A percentile compares a stretch with the other conserved stretches of the same genome.
Conservation (phyloP, 1,140 invertebrate species). For the Drosophila teissieri region DNA sequence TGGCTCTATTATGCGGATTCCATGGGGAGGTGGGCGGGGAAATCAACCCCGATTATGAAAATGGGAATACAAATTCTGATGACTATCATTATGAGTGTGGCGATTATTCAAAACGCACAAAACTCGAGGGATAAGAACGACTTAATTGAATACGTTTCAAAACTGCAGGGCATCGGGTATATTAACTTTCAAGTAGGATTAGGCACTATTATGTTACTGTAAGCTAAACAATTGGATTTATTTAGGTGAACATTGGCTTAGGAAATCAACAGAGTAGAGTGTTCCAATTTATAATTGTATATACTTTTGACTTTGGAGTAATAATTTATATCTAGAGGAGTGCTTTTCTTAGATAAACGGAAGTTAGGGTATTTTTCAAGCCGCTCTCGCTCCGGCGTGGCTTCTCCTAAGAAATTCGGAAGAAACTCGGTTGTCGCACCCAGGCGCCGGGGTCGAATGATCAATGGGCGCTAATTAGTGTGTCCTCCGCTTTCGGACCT, state of each 20-base stretch:
- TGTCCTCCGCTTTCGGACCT: conserved; percentile 74
- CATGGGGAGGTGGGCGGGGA: background rate
- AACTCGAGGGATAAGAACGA: conserved; percentile 20
- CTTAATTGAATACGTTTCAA: conserved; percentile 43
- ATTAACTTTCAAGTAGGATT: background rate
- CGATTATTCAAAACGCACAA: conserved; percentile 58
- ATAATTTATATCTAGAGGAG: too few relatives aligned
- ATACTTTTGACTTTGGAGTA: too few relatives aligned
- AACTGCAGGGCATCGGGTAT: background rate
- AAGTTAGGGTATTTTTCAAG: conserved; percentile 20
- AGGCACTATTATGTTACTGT: background rate
- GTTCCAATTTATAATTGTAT: too few relatives aligned
- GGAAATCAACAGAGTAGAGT: too few relatives aligned
- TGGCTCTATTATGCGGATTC: conserved; percentile 62
- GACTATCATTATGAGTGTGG: conserved; percentile 45
- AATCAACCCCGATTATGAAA: conserved; percentile 41
- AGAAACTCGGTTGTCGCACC: conserved; percentile 55
- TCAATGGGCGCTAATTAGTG: conserved; percentile 80
- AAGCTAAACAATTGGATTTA: background rate
- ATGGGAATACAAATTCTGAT: conserved; percentile 34
- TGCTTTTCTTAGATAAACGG: too few relatives aligned
- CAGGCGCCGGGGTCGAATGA: conserved; percentile 70
- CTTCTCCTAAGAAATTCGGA: background rate
- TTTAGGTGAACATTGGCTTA: too few relatives aligned
- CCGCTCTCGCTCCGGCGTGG: background rate